Evolutionary conservation across 2,888 invertebrate species (phyloP).

Genomic region (Prosopocoilus inquinatus): DNA sequence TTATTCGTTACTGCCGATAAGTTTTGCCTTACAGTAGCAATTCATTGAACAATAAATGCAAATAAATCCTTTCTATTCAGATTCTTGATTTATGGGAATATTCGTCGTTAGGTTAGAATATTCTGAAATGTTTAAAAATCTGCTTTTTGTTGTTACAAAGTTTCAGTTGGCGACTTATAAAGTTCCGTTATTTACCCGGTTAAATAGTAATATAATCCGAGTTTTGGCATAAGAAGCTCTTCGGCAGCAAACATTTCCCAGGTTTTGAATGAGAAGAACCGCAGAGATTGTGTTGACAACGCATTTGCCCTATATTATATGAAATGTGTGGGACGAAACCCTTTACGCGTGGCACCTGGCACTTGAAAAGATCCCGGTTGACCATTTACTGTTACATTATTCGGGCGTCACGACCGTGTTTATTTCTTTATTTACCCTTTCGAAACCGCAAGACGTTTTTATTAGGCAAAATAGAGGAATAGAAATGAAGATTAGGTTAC

Average conservation of each 20-base stretch:
- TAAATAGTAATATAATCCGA: too few species aligned
- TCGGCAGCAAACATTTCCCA: constrained; percentile 20
- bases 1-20: too few species aligned
- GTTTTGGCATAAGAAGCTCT: background rate
- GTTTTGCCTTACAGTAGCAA: too few species aligned
- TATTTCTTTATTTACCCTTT: constrained; percentile 12
- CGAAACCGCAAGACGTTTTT: constrained; percentile 18
- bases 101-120: too few species aligned
- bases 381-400: constrained; percentile 24
- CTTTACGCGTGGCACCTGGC: constrained; percentile 34
- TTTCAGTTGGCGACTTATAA: too few species aligned
- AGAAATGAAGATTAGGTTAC: too few species aligned
- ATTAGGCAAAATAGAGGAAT: background rate
- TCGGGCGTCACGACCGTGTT: constrained; percentile 12
- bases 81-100: too few species aligned
- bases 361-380: constrained; percentile 27
- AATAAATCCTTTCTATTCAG: too few species aligned
- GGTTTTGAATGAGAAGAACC: constrained; percentile 21
- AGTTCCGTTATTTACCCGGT: too few species aligned
- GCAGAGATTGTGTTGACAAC: constrained; percentile 26
- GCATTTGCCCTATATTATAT: constrained; percentile 27
- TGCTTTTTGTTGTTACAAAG: too few species aligned
- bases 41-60: too few species aligned
- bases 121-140: too few species aligned
- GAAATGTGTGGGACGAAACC: constrained; percentile 30